Evolutionary conservation across 2,113 vertebrate species (phyloP).

Genomic region (Andinoacara biseriatus): DNA sequence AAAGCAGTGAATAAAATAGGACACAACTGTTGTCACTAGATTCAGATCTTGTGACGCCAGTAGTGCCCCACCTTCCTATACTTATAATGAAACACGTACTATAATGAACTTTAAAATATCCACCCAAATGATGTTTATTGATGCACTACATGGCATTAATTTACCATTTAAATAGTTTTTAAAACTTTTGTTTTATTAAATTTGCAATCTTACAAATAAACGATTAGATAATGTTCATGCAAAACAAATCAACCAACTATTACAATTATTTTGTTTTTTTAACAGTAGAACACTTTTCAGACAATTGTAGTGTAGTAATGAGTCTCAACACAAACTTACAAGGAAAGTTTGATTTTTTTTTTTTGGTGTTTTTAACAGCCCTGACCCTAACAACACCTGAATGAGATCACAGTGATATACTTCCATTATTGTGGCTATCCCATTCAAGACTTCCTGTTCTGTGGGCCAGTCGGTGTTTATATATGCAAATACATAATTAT

Average conservation of each 20-base stretch:
- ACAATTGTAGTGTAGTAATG: not conserved
- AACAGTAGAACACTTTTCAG: not conserved
- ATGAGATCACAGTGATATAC: not conserved
- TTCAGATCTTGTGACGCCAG: not conserved
- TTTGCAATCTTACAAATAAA: not conserved
- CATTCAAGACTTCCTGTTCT: not conserved
- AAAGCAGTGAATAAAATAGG: not conserved
- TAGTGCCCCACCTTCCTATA: not conserved
- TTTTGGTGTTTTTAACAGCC: not conserved
- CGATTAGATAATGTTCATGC: not conserved
- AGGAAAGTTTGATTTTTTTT: not conserved
- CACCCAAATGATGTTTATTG: not conserved
- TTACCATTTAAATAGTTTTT: fast-evolving
- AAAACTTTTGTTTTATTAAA: not conserved
- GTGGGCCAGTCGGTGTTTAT: not conserved
- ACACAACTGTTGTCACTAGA: not conserved
- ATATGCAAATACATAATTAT: not conserved
- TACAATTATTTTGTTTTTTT: not conserved
- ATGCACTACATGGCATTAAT: not conserved
- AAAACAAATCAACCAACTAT: not conserved
- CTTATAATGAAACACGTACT: not conserved
- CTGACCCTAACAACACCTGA: not conserved
- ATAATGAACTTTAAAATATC: not conserved
- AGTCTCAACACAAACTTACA: not conserved
- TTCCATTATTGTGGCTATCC: not conserved